A percentile compares a stretch with the other conserved stretches of the same genome.
Evolutionary conservation across 2,888 invertebrate species (phyloP).

Genomic region (Chrysodeixis includens): DNA sequence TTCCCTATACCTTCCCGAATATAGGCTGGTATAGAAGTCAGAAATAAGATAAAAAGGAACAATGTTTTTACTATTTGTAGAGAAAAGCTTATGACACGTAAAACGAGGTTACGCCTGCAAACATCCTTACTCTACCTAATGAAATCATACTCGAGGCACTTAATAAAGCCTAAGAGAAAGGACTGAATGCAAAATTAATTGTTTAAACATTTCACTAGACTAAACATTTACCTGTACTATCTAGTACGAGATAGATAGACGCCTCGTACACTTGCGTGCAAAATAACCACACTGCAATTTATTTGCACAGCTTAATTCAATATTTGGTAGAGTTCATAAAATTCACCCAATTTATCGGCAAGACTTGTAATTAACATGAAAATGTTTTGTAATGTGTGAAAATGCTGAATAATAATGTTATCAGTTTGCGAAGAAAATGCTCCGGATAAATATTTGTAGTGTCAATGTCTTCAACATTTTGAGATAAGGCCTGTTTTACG

Average conservation of each 20-base stretch:
- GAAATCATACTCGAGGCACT: conserved; percentile 33
- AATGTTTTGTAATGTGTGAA: background rate
- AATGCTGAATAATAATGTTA: conserved; percentile 1
- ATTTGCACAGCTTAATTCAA: conserved; percentile 17
- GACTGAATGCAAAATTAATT: conserved; percentile 57
- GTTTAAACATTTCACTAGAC: conserved; percentile 62
- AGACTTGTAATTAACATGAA: conserved; percentile 4
- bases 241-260: conserved; percentile 47
- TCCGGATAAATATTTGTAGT: conserved; percentile 36
- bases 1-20: too few species aligned
- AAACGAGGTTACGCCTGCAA: conserved; percentile 13
- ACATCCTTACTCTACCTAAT: conserved; percentile 26
- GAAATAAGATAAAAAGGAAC: too few species aligned
- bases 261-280: conserved; percentile 51
- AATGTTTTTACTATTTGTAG: too few species aligned
- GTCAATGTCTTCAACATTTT: conserved; percentile 33
- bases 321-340: conserved; percentile 16
- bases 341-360: conserved; percentile 14
- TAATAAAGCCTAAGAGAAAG: conserved; percentile 49
- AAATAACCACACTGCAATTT: conserved; percentile 37
- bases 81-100: background rate
- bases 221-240: conserved; percentile 52
- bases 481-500: conserved; percentile 9
- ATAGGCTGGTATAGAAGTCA: too few species aligned
- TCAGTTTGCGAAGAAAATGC: conserved; percentile 25